Base-by-base conservation (phyloP, 2,113 vertebrate species). In the Gymnarchus niloticus region DNA sequence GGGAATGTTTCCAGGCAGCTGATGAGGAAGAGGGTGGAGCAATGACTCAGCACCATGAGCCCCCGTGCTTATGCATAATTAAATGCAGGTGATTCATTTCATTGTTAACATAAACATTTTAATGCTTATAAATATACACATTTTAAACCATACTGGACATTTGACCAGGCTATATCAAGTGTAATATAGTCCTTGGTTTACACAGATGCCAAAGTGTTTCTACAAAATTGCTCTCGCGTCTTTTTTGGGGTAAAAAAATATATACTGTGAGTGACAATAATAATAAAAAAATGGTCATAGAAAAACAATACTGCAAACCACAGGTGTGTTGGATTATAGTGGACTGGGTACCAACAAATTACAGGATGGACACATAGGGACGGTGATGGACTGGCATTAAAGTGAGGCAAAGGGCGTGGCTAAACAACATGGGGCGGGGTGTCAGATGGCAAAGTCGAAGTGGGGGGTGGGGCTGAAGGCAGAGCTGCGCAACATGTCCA, bases 361-460 rank as follows among this genome's bases (percentile, higher is more conserved):
- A 51, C 56, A 87, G 57, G 25, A 84, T 25, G n/a, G 56, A 56
- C 33, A 44, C 37, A 41, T 37, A 52, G 10, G 61, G 44, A 25
- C 8, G 3, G 19, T 99, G 91, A 98, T 96, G 87, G 96, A 44
- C 14, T 44, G n/a, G 8, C 9, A 48, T 12, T 6, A 54, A 21
- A 37, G 28, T 19, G 37, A 10, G 65, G 33, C 54, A 33, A 80
- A 3, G 49, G 65, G 48, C 7, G n/a, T 21, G 69, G 52, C 37
- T n/a, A 57, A 78, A 56, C 69, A 19, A 44, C 44, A 56, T n/a
- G 25, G 12, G 8, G 83, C 46, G 12, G 44, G 37, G 5, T 14
- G 14, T 95, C 93, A 99, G 91, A 98, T 97, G 86, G 96, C 96
- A 4, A 94, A 95, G 92, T 99, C 98, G 0, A 97, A 96, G 0